Conservation (phyloP, 2,797 vertebrate genomes). For the Phrynocephalus forsythii region DNA sequence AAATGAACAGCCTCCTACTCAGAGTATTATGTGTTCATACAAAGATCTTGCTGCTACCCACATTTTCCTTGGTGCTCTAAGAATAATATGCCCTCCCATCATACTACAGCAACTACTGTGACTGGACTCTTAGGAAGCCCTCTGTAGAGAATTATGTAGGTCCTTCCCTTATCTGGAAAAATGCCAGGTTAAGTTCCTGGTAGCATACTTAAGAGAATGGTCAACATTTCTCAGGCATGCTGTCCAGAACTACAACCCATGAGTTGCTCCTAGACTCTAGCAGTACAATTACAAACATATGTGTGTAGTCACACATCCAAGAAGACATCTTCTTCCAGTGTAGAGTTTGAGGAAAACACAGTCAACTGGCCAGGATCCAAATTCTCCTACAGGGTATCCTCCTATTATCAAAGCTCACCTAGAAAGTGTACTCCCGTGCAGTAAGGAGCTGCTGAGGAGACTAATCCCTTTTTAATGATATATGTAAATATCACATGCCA, state of each 20-base stretch:
- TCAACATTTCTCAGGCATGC: not conserved
- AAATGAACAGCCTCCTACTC: not conserved
- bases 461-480: constrained; percentile 60
- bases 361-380: constrained; percentile 58
- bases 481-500: constrained; percentile 61
- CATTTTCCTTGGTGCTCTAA: not conserved
- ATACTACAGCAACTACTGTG: not conserved
- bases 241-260: not conserved
- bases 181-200: not conserved
- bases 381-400: constrained; percentile 16
- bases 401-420: constrained; percentile 61
- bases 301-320: constrained; percentile 28
- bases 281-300: not conserved
- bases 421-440: constrained; percentile 55
- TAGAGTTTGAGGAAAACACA: constrained; percentile 62
- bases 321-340: constrained; percentile 38
- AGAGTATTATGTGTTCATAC: not conserved
- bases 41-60: not conserved
- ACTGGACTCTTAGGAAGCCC: not conserved
- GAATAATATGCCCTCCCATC: not conserved
- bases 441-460: constrained; percentile 41
- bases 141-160: not conserved
- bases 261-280: constrained; percentile 9
- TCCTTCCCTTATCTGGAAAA: not conserved
- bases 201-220: not conserved